Evolutionary conservation across 1,140 invertebrate genomes (phyloP), one percentile per base, ranked within the genome.

Genomic region (Drosophila pseudoananassae): DNA sequence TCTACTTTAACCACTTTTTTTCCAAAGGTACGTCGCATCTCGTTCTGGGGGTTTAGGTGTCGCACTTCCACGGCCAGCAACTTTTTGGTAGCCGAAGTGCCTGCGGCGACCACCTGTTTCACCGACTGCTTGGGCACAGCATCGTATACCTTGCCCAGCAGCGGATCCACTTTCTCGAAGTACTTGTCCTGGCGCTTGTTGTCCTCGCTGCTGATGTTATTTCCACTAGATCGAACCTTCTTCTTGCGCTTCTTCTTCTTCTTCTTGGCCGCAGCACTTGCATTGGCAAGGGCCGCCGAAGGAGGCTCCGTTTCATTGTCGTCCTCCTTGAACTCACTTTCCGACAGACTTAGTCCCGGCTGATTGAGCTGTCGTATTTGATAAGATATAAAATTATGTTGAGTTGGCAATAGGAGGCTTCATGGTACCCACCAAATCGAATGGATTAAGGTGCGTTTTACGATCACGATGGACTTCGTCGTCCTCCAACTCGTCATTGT

Each of bases 21-120:
- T 5, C 97, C 97, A 94, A 98, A 98, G 76, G 97, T 96, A 81
- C 94, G 94, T 61, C 95, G 96, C 68, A 98, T 92, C 92, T 98
- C 97, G 92, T 97, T 96, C 55, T 95, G 95, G 29, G 95, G 94
- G 93, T 97, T 97, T 3, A 98, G 92, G 92, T 97, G 93, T 88
- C 96, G 96, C 54, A 94, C 93, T 50, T 97, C 95, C 3, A 97
- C 92, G 27, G 82, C 92, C 8, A 97, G 83, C 33, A 95, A 90
- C 54, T 92, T 92, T 55, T 94, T 93, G 54, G 92, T 91, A 3
- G 91, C 76, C 10, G 12, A 69, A 46, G 20, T 54, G 15, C 49
- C 53, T 2, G 55, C 10, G 7, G 33, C 45, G 8, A 17, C 23
- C n/a, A 56, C 45, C 36, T 58, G 47, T 15, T 90, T 91, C 12